These are phyloP conservation scores for Eurois occulta DNA, from an alignment of 2,888 invertebrate genomes.

Conservation along the genomic window DNA sequence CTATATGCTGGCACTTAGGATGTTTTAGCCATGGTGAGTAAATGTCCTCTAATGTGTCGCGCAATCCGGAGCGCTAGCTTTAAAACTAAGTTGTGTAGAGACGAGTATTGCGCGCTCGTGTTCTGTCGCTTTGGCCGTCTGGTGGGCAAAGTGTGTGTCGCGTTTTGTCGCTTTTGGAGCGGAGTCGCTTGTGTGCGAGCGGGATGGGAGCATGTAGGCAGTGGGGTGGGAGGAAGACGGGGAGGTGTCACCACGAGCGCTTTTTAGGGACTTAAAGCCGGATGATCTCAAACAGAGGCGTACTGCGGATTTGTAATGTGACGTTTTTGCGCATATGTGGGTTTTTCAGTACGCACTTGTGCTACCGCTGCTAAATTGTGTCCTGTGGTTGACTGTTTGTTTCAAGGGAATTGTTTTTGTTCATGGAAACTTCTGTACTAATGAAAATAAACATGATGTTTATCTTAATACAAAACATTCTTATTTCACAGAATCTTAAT, in stretches of 20 bases:
- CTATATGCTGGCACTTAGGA: constrained; percentile 65
- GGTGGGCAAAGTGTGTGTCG: constrained; percentile 82
- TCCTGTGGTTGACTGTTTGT: constrained; percentile 52
- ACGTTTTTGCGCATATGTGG: constrained; percentile 84
- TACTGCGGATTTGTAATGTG: constrained; percentile 83
- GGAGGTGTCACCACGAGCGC: constrained; percentile 89
- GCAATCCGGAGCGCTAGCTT: constrained; percentile 84
- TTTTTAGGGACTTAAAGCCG: constrained; percentile 86
- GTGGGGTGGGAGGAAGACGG: constrained; percentile 83
- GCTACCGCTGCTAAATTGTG: constrained; percentile 64
- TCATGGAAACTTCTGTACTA: constrained; percentile 47
- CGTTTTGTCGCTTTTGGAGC: constrained; percentile 85
- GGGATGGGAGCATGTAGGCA: constrained; percentile 76
- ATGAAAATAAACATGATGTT: constrained; percentile 48
- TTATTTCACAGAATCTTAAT: constrained; percentile 42
- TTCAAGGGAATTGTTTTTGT: constrained; percentile 56
- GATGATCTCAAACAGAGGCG: constrained; percentile 81
- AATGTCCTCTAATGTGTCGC: constrained; percentile 90
- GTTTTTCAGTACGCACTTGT: constrained; percentile 76
- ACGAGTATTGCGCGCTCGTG: constrained; percentile 77
- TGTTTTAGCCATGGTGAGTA: constrained; percentile 71
- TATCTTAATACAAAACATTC: constrained; percentile 23
- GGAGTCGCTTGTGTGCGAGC: constrained; percentile 82
- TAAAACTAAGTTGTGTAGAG: constrained; percentile 80
- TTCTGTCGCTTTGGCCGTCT: constrained; percentile 81